Evolutionary conservation across 2,113 vertebrate species (phyloP).

Genomic region (Dolichallabes microphthalmus): DNA sequence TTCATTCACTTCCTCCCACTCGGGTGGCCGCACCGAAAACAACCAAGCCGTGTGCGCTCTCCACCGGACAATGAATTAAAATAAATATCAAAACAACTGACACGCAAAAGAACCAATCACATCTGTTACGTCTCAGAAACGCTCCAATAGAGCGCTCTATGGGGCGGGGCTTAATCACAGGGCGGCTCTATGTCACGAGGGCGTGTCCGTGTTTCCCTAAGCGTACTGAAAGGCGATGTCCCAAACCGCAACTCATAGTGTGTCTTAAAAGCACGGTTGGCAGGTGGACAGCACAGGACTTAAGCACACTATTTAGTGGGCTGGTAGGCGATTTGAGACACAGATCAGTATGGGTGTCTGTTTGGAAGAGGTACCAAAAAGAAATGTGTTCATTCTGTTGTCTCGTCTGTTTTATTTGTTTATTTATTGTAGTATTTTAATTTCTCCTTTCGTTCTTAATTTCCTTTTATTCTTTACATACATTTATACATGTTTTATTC

Average conservation of each 20-base stretch:
- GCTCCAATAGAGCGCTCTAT: conserved; percentile 50
- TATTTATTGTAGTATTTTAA: not conserved
- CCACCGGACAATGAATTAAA: conserved; percentile 42
- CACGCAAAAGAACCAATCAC: conserved; percentile 60
- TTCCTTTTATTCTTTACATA: not conserved
- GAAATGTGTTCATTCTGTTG: not conserved
- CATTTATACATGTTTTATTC: not conserved
- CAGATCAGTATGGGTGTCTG: not conserved
- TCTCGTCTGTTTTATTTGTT: not conserved
- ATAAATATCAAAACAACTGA: conserved; percentile 45
- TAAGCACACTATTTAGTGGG: not conserved
- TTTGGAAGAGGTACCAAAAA: too few species aligned
- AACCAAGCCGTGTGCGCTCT: conserved; percentile 38
- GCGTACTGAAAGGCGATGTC: conserved; percentile 22
- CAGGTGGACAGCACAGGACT: not conserved
- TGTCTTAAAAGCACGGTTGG: not conserved
- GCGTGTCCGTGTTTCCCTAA: conserved; percentile 38
- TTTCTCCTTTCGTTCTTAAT: not conserved
- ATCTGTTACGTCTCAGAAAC: not conserved
- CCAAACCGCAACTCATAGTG: not conserved
- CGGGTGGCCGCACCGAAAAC: conserved; percentile 32
- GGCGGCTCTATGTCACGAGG: conserved; percentile 4
- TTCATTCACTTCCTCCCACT: conserved; percentile 50
- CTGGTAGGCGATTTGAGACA: not conserved
- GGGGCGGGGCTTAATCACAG: conserved; percentile 39